phyloP scores from a whole-genome alignment of 1,140 invertebrate species.

The Papilio polytes region DNA sequence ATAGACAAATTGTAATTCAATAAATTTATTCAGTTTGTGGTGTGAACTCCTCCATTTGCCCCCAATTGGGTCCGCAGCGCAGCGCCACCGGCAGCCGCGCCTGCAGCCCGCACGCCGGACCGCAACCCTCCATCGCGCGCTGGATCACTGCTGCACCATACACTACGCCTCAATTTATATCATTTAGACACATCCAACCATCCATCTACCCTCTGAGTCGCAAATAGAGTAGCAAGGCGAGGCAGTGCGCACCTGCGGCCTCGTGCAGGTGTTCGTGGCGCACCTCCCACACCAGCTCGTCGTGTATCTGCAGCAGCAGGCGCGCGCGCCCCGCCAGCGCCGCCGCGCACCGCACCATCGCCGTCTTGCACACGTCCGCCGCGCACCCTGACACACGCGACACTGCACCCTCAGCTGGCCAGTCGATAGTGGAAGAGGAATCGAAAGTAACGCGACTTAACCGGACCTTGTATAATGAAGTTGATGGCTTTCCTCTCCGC shows the following conservation, averaged over 20 bases:
- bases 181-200: too few relatives aligned
- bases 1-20: too few relatives aligned
- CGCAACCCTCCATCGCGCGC: slow-evolving; percentile 57
- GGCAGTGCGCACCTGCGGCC: slow-evolving; percentile 55
- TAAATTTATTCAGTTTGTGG: neutral
- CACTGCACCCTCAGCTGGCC: too few relatives aligned
- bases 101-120: slow-evolving; percentile 44
- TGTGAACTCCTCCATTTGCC: slow-evolving; percentile 41
- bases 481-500: slow-evolving; percentile 85
- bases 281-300: slow-evolving; percentile 86
- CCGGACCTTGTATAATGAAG: slow-evolving; percentile 84
- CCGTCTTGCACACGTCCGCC: slow-evolving; percentile 85
- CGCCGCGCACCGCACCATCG: slow-evolving; percentile 81
- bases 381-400: slow-evolving; percentile 79
- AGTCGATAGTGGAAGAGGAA: neutral
- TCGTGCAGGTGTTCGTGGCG: slow-evolving; percentile 45
- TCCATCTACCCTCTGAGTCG: too few relatives aligned
- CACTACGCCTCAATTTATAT: too few relatives aligned
- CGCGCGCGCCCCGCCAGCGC: slow-evolving; percentile 53
- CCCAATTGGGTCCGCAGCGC: slow-evolving; percentile 54
- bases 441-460: neutral
- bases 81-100: slow-evolving; percentile 56
- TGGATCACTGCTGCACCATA: slow-evolving; percentile 46
- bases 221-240: too few relatives aligned
- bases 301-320: slow-evolving; percentile 85